Evolutionary conservation across 1,140 invertebrate species (phyloP), one percentile per base, ranked within the genome.

Genomic region (Batillaria attramentaria): DNA sequence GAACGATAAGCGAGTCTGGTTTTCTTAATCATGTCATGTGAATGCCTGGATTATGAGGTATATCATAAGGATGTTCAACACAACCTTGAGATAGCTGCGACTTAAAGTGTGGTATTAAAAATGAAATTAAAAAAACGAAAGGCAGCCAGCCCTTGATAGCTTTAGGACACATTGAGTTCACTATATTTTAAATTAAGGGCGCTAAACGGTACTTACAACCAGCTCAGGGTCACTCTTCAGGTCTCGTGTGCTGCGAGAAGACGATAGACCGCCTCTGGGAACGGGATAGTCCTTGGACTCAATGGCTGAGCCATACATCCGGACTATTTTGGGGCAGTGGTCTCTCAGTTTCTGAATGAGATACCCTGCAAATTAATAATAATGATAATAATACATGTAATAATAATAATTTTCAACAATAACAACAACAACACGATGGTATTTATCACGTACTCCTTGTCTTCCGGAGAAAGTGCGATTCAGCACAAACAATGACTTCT

Each of bases 261-360:
- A 70, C 20, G 62, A 50, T 18, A 78, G 76, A 18, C 78, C 74
- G 75, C 79, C 79, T 2, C 79, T 81, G 28, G 86, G 86, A 2
- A 86, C 81, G 8, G 84, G 86, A 70, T 81, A 87, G 60, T 84
- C 85, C n/a, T 79, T 62, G 24, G 75, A 68, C 28, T 84, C 85
- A 20, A 85, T 83, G 3, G 83, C 83, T 50, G 80, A 79, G 18
- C 86, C 86, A 78, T 87, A 87, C 70, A 86, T 80, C 60, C 86
- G 57, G 2, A 87, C 79, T n/a, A 86, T 84, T 50, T 84, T 84
- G 4, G 86, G 86, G 13, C 80, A 77, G 0, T 74, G 20, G 3
- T 75, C 57, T 16, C 73, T 57, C 37, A 75, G 57, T 39, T 75
- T 75, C 33, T 5, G 24, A 20, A 42, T 75, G 54, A 75, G 54